Percentiles rank a stretch among this genome's conserved stretches.
These are phyloP conservation scores for Podarcis raffonei DNA, from an alignment of 2,113 vertebrate species.

Conservation along the genomic window DNA sequence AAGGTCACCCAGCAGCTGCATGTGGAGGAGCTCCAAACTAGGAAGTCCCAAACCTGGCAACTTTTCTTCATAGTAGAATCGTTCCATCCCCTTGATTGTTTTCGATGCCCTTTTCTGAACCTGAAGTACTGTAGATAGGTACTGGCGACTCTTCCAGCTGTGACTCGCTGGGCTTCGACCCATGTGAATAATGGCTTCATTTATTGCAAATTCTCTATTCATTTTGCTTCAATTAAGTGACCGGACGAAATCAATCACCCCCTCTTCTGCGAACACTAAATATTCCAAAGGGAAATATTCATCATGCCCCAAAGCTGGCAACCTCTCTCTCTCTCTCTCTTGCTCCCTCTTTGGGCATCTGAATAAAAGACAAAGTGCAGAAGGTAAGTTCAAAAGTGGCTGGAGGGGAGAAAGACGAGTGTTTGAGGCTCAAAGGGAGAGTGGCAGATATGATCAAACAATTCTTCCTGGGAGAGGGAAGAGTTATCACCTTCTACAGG, in stretches of 20 bases:
- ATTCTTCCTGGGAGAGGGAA: neutral
- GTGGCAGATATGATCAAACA: slow-evolving; percentile 9
- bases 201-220: slow-evolving; percentile 79
- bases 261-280: slow-evolving; percentile 73
- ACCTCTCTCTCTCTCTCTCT: slow-evolving; percentile 4
- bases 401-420: neutral
- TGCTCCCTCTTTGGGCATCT: slow-evolving; percentile 24
- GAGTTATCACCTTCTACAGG: neutral
- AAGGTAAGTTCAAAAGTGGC: accelerated
- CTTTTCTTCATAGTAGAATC: too few species aligned
- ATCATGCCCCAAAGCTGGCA: slow-evolving; percentile 69
- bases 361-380: neutral
- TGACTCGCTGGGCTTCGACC: slow-evolving; percentile 52
- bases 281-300: slow-evolving; percentile 77
- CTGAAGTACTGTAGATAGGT: neutral
- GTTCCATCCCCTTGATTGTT: too few species aligned
- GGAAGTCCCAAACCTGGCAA: too few species aligned
- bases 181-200: slow-evolving; percentile 70
- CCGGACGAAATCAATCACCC: slow-evolving; percentile 74
- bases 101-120: too few species aligned
- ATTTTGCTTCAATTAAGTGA: slow-evolving; percentile 81
- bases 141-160: slow-evolving; percentile 62
- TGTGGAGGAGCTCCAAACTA: too few species aligned
- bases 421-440: neutral
- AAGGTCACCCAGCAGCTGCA: too few species aligned